These are phyloP conservation scores for Pardosa pseudoannulata DNA, from an alignment of 2,888 invertebrate genomes.

Conservation along the genomic window DNA sequence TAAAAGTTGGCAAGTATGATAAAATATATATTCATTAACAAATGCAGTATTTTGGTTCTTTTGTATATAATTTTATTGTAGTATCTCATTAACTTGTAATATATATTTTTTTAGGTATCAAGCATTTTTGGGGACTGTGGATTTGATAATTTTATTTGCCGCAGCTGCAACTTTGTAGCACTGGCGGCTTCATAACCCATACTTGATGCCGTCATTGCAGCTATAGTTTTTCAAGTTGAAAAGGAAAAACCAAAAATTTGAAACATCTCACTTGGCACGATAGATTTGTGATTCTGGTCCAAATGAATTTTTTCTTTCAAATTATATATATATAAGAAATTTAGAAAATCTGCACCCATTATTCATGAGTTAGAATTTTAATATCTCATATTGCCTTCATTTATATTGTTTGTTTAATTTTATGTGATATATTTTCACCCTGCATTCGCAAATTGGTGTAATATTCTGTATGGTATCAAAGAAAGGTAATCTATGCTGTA, in stretches of 20 bases:
- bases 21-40: too few species aligned
- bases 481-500: too few species aligned
- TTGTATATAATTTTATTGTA: too few species aligned
- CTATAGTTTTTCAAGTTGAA: constrained; percentile 61
- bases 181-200: constrained; percentile 41
- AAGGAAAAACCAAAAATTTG: constrained; percentile 34
- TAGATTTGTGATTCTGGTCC: constrained; percentile 47
- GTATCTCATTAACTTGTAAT: too few species aligned
- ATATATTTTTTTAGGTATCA: constrained; percentile 57
- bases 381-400: neutral
- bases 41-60: too few species aligned
- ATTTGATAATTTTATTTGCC: constrained; percentile 62
- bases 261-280: constrained; percentile 43
- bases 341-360: constrained; percentile 39
- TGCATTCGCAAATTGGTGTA: neutral
- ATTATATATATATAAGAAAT: constrained; percentile 39
- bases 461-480: too few species aligned
- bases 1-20: too few species aligned
- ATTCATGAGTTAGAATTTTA: neutral
- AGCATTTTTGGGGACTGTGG: constrained; percentile 53
- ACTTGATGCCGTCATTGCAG: constrained; percentile 67
- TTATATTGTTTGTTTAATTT: neutral
- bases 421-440: neutral
- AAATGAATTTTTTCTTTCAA: constrained; percentile 44
- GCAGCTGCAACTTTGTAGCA: constrained; percentile 53